phyloP scores from a whole-genome alignment of 2,888 invertebrate species.

The Agriotes lineatus region DNA sequence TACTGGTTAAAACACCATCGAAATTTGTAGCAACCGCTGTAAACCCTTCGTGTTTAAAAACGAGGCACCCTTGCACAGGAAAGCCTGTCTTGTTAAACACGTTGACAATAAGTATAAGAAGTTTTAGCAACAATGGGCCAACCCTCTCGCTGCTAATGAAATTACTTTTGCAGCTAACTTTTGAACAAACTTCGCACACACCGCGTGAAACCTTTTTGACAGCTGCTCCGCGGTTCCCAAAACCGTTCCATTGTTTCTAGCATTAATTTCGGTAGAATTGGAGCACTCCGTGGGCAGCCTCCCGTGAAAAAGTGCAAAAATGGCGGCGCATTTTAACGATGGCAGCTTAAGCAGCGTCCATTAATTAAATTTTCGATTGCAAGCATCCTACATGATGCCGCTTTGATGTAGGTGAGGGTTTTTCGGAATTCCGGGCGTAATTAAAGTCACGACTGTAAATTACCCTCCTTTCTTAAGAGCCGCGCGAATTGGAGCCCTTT shows the following conservation, averaged over 20 bases:
- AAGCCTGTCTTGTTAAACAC: conserved; percentile 21
- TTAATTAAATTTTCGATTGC: background rate
- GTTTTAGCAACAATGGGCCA: conserved; percentile 27
- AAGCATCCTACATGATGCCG: background rate
- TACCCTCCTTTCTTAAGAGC: background rate
- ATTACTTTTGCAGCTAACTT: conserved; percentile 28
- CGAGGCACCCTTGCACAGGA: conserved; percentile 1
- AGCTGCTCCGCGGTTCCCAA: background rate
- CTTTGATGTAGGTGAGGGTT: background rate
- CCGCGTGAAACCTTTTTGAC: conserved; percentile 15
- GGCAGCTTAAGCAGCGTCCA: too few relatives aligned
- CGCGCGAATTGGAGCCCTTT: background rate
- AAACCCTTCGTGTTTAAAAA: conserved; percentile 4
- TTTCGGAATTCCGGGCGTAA: background rate
- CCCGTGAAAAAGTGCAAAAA: too few relatives aligned
- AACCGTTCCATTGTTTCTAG: too few relatives aligned
- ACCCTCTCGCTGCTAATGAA: conserved; percentile 29
- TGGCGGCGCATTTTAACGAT: too few relatives aligned
- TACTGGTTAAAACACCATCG: too few relatives aligned
- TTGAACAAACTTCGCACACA: conserved; percentile 20
- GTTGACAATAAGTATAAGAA: conserved; percentile 26
- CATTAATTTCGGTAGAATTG: too few relatives aligned
- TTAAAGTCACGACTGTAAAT: conserved; percentile 2
- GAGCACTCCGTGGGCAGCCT: too few relatives aligned
- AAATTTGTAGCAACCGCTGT: too few relatives aligned